Evolutionary conservation across 2,113 vertebrate genomes (phyloP).

Genomic region (Thamnaconus septentrionalis): DNA sequence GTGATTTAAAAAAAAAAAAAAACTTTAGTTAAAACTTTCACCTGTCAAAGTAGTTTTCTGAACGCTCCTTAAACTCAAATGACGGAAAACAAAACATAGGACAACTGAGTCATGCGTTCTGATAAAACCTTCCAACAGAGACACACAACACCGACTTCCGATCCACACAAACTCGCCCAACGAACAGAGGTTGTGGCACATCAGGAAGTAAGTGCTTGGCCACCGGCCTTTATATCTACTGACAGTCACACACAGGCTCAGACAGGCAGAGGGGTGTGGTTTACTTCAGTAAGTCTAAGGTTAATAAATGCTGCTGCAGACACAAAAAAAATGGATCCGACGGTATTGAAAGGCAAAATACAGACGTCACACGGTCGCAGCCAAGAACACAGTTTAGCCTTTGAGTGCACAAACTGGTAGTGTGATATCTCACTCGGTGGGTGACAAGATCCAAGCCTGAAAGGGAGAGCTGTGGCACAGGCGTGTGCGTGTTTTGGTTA

Average conservation of each 20-base stretch:
- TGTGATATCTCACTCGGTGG: slow-evolving; percentile 32
- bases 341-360: background rate
- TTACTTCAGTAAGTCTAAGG: too few relatives aligned
- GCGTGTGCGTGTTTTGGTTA: background rate
- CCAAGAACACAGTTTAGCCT: slow-evolving; percentile 17
- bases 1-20: too few relatives aligned
- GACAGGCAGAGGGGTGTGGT: too few relatives aligned
- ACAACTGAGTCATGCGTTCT: background rate
- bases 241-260: too few relatives aligned
- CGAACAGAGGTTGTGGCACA: too few relatives aligned
- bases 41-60: too few relatives aligned
- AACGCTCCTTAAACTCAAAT: background rate
- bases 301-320: background rate
- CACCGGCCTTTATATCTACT: too few relatives aligned
- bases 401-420: slow-evolving; percentile 38
- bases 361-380: background rate
- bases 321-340: background rate
- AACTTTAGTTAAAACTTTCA: too few relatives aligned
- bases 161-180: too few relatives aligned
- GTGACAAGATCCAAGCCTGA: slow-evolving; percentile 45
- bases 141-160: background rate
- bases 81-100: too few relatives aligned
- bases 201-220: too few relatives aligned
- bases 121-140: background rate
- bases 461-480: slow-evolving; percentile 46